Evolutionary conservation across 2,113 vertebrate species (phyloP), one percentile per base, ranked within the genome.

Genomic region (Chrysochloris asiatica): DNA sequence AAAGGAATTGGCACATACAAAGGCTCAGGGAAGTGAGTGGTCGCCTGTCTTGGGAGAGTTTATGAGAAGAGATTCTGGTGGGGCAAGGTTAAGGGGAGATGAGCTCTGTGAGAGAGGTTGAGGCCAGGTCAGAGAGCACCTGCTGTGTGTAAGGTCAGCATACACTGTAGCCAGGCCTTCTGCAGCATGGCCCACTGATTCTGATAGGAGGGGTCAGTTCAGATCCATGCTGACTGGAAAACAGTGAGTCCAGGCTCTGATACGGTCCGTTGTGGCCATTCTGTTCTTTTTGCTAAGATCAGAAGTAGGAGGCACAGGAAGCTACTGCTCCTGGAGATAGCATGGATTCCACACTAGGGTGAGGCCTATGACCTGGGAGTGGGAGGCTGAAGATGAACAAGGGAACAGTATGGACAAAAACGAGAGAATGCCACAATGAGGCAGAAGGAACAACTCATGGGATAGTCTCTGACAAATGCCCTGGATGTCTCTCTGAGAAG

Each of bases 301-400:
- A 12, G 61, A 61, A 78, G n/a, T 28, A 43, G 59, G 75, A 86
- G 65, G 33, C 47, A 52, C 38, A 38, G 54, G 16, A 89, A 82
- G 43, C 52, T 11, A 8, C 52, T 47, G 13, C 30, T 89, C 12
- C 19, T 41, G n/a, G 52, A 48, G 38, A 38, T 4, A 14, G 21
- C 36, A 26, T 59, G 21, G 33, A 19, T 56, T 80, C 61, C 13
- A 43, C 2, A n/a, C 0, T 2, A 0, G 0, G 26, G 30, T 0
- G 3, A 3, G 12, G 11, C 50, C 47, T 19, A 22, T 30, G 59
- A 10, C 41, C 45, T 43, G 14, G 16, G 28, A 36, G 21, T 1
- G 17, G 59, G 21, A 81, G 45, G 50, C 0, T 72, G 50, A 72
- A 88, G 65, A 38, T 56, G 87, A 12, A 22, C 28, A 2, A 79